phyloP scores from a whole-genome alignment of 2,797 vertebrate genomes.

The Pseudochirops cupreus region DNA sequence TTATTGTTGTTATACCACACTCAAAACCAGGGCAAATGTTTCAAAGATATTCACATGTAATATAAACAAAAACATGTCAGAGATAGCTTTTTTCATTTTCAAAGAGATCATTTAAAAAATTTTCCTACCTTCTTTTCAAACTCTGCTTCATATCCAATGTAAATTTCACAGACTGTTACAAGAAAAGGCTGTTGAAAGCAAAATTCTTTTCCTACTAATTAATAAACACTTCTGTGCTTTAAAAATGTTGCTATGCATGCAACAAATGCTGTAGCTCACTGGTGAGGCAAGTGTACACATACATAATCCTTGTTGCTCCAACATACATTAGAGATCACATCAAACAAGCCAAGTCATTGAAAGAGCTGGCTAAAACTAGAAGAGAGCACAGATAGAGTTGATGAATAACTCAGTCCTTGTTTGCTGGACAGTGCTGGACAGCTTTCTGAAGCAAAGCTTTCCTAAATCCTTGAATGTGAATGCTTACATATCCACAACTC shows the following conservation, averaged over 20 bases:
- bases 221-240: neutral
- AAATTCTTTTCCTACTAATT: neutral
- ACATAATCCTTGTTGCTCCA: constrained; percentile 65
- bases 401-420: constrained; percentile 59
- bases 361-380: constrained; percentile 57
- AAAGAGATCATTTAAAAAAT: neutral
- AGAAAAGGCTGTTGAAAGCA: neutral
- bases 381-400: constrained; percentile 66
- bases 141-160: constrained; percentile 19
- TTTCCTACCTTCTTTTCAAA: constrained; percentile 30
- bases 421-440: constrained; percentile 28
- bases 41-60: neutral
- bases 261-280: neutral
- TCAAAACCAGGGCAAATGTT: constrained; percentile 32
- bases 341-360: constrained; percentile 66
- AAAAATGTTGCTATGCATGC: neutral
- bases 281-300: constrained; percentile 61
- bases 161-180: constrained; percentile 2
- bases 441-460: constrained; percentile 31
- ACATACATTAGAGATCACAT: constrained; percentile 68
- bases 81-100: neutral
- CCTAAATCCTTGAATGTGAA: neutral
- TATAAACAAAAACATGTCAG: neutral
- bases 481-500: neutral
- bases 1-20: neutral